phyloP scores from a whole-genome alignment of 2,797 vertebrate genomes.

The Alca torda region DNA sequence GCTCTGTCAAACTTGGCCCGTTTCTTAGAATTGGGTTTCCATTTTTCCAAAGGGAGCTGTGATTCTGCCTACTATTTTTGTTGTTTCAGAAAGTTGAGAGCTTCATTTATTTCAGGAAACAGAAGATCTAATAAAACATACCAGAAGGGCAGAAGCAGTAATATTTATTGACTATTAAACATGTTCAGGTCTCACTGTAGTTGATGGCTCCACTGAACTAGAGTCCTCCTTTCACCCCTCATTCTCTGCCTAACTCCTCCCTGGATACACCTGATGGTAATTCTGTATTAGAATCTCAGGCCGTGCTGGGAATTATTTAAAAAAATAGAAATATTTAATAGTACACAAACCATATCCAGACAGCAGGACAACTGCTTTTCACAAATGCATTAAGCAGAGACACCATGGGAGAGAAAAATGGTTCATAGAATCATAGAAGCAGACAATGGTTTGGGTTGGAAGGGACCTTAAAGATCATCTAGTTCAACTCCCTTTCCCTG shows the following conservation, averaged over 20 bases:
- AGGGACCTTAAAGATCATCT: neutral
- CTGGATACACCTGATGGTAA: neutral
- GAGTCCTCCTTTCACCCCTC: neutral
- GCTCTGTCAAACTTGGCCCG: fast-evolving
- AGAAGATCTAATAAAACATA: neutral
- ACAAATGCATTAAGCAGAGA: neutral
- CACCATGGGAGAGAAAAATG: neutral
- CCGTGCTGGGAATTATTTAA: neutral
- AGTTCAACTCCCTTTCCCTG: neutral
- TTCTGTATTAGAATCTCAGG: neutral
- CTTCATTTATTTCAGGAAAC: neutral
- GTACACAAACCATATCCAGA: neutral
- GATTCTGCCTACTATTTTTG: neutral
- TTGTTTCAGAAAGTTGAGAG: neutral
- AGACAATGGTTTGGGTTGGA: neutral
- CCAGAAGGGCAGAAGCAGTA: neutral
- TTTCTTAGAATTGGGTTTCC: neutral
- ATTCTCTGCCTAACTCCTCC: neutral
- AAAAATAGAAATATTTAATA: neutral
- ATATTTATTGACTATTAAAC: neutral
- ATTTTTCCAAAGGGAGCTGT: neutral
- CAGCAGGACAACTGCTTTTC: neutral
- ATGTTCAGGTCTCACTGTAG: neutral
- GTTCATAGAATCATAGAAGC: neutral
- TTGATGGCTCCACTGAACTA: neutral